Base-by-base conservation (phyloP, 1,140 invertebrate species). In the Polypedilum vanderplanki region DNA sequence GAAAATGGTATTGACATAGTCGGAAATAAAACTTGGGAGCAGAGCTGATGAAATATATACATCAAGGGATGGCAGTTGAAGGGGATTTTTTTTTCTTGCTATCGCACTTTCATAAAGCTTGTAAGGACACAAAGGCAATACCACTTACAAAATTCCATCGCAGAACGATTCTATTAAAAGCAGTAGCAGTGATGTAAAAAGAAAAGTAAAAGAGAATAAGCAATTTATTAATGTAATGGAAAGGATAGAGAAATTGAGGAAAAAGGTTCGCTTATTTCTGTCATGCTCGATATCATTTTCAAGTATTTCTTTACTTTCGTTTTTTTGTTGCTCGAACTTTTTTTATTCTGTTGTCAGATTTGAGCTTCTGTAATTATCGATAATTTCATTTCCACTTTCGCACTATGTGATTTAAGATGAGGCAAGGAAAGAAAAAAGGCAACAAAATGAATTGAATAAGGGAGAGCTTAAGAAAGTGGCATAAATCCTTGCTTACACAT, bases 181-280 rank as follows among this genome's bases (percentile, higher is more conserved):
- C 12, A 57, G 3, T n/a, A 12, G 46, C 46, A 57, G 24, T 33
- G 24, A 46, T 12, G 41, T 2, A 57, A n/a, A 57, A 57, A 57
- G 9, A 9, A 46, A 46, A 46, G 41, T 46, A 15, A 46, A 46
- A 57, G 46, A 12, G 46, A 57, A n/a, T n/a, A n/a, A 57, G 46
- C 46, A 57, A 57, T 57, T 57, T 57, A 57, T 57, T 57, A 57
- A 57, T 57, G n/a, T 57, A 57, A 57, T 57, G n/a, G 46, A 57
- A 57, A 57, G 46, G 46, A 57, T 57, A 33, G 24, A 33, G 24
- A 33, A 33, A 33, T 33, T 33, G 24, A 57, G n/a, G 46, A 57
- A 57, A 57, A 57, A 57, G 46, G 46, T 57, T 57, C 46, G 46
- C 46, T 57, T 57, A 33, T 57, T 57, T n/a, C 46, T 57, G 46